A percentile compares a stretch with the other conserved stretches of the same genome.
Evolutionary conservation across 2,113 vertebrate genomes (phyloP).

Genomic region (Syngnathus floridae): DNA sequence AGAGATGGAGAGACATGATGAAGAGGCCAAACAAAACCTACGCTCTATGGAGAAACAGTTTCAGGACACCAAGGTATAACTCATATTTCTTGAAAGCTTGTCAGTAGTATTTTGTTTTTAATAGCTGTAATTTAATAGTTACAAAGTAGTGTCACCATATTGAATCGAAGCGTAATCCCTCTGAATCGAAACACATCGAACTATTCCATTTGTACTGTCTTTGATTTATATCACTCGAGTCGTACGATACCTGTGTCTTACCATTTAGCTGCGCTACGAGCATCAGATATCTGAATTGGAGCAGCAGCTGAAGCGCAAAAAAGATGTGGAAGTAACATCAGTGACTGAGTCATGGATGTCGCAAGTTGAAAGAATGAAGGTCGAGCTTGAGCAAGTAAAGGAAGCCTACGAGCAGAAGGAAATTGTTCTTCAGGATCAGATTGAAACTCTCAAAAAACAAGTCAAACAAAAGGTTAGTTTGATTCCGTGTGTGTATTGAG

Average conservation of each 20-base stretch:
- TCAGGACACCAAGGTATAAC: conserved; percentile 81
- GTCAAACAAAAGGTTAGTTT: conserved; percentile 61
- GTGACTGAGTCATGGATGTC: conserved; percentile 23
- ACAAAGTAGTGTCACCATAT: too few relatives aligned
- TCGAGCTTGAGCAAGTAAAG: conserved; percentile 68
- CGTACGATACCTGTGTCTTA: conserved; percentile 2
- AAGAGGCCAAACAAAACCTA: conserved; percentile 85
- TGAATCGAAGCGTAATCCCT: too few relatives aligned
- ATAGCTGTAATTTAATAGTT: too few relatives aligned
- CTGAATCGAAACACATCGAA: too few relatives aligned
- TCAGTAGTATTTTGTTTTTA: too few relatives aligned
- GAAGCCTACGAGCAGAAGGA: conserved; percentile 61
- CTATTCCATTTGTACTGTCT: too few relatives aligned
- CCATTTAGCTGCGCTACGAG: conserved; percentile 82
- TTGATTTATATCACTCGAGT: neutral
- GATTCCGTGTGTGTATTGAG: too few relatives aligned
- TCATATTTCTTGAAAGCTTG: neutral
- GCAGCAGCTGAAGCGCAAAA: conserved; percentile 40
- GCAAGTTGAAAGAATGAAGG: conserved; percentile 52
- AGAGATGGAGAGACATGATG: conserved; percentile 84
- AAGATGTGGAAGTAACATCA: conserved; percentile 17
- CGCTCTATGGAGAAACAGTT: conserved; percentile 87
- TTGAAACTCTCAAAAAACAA: conserved; percentile 71
- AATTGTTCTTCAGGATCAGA: conserved; percentile 46
- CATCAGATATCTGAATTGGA: conserved; percentile 81